Evolutionary conservation across 2,113 vertebrate genomes (phyloP), one percentile per base, ranked within the genome.

Genomic region (Aldabrachelys gigantea): DNA sequence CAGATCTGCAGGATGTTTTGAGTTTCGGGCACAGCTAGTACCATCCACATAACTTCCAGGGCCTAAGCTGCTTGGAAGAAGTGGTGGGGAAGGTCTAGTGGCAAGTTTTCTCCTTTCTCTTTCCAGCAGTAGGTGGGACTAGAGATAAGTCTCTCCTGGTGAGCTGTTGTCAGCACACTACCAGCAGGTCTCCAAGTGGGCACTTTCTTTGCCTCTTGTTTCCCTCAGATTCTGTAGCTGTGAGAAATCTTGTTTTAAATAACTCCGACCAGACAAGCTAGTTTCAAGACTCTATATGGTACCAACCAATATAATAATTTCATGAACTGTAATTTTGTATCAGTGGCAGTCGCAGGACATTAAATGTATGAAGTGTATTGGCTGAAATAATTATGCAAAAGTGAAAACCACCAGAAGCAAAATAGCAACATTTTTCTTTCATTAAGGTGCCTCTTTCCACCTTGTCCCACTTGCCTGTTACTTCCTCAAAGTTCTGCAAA

Each of bases 301-400:
- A 84, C 76, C 10, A 80, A 44, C 27, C 41, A 65, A 62, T 47
- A 59, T 82, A 75, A 83, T 81, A 6, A 38, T 84, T 94, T 94
- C 80, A 41, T 62, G 56, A 80, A 75, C 10, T 62, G 9, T 19
- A 88, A 14, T 19, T 57, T 92, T 93, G n/a, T n/a, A 79, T 87
- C 35, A 59, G 50, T 54, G 27, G 53, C 81, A 24, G 53, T 41
- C 16, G 38, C 19, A 17, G 25, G 91, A 56, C 0, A 2, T 84
- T 41, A 85, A 93, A 38, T 1, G 14, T 47, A 79, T 1, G 75
- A 1, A 87, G 87, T 27, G 3, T 89, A 19, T 83, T 76, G 50
- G 10, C 12, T 79, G 80, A 72, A 57, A 79, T 72, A 72, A 10
- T 19, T 87, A 5, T n/a, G 38, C 86, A 24, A 0, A 0, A 25